Base-by-base conservation (phyloP, 2,888 invertebrate genomes). In the Ctena decussata region DNA sequence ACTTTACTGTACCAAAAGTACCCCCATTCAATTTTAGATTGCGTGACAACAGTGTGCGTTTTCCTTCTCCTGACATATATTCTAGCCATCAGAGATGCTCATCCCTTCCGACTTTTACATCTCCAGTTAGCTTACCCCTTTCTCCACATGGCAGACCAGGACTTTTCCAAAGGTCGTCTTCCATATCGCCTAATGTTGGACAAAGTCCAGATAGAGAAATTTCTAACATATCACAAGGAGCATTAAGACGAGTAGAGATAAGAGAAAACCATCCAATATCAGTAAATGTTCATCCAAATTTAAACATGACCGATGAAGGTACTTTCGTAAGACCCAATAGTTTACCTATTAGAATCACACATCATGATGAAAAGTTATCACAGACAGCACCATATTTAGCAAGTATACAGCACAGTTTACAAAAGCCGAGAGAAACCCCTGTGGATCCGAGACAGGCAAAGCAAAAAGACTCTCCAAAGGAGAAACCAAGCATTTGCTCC, bases 331-430 rank as follows among this genome's bases (percentile, higher is more conserved):
- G 53, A 30, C 77, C 77, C n/a, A 65, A 30, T 24, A 77, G 32
- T 39, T 44, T 69, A 18, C 53, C 41, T 27, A 27, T 69, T 1
- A 60, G 77, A n/a, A 37, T 24, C 41, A 69, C 57, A 39, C 37
- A 57, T 37, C 74, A 70, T 24, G 82, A 83, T 1, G 49, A 44
- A 60, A 41, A 75, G 65, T 76, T 32, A 12, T 44, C 53, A n/a
- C 70, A 39, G n/a, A 57, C 37, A 21, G 75, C 83, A 12, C 71
- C 86, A 6, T 89, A 89, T 44, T 69, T 89, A 11, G 80, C 82
- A 32, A 89, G 86, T 70, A 82, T 89, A 41, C 89, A 89, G 39
- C 89, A 89, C 39, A 81, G 75, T 30, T 49, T 89, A 11, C 89
- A 89, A 69, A 89, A 84, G 49, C 89, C 89, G 0, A 49, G 71